These are phyloP conservation scores for Nematolebias whitei DNA, from an alignment of 2,113 vertebrate genomes.

Conservation along the genomic window DNA sequence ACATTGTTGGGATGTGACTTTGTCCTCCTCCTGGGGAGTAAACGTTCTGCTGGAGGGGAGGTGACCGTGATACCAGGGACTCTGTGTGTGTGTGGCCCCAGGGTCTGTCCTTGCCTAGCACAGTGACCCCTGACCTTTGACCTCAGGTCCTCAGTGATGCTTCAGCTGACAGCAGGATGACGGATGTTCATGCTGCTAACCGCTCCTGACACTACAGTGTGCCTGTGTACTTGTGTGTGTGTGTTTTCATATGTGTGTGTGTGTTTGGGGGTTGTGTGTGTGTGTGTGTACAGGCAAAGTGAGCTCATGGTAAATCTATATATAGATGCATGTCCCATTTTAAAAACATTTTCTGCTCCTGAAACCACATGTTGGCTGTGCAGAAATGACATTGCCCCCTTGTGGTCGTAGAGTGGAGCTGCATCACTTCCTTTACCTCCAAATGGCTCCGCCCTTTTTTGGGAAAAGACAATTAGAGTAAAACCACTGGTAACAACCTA, in stretches of 20 bases:
- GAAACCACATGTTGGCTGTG: not conserved
- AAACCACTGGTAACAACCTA: no score
- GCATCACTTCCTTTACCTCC: no score
- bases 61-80: slow-evolving; percentile 56
- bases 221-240: no score
- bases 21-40: slow-evolving; percentile 52
- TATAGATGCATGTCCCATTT: not conserved
- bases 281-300: no score
- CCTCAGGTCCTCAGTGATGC: slow-evolving; percentile 53
- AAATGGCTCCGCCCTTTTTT: no score
- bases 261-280: no score
- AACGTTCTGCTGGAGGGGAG: slow-evolving; percentile 64
- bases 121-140: slow-evolving; percentile 48
- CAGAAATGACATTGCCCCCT: not conserved
- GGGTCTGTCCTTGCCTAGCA: slow-evolving; percentile 56
- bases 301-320: not conserved
- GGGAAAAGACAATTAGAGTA: no score
- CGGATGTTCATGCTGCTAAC: no score
- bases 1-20: slow-evolving; percentile 58
- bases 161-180: slow-evolving; percentile 64
- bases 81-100: slow-evolving; percentile 9
- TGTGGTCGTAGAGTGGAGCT: not conserved
- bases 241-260: no score
- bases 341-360: not conserved
- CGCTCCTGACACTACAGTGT: no score